These are phyloP conservation scores for Gallirallus australis DNA, from an alignment of 2,797 vertebrate species.

Conservation along the genomic window DNA sequence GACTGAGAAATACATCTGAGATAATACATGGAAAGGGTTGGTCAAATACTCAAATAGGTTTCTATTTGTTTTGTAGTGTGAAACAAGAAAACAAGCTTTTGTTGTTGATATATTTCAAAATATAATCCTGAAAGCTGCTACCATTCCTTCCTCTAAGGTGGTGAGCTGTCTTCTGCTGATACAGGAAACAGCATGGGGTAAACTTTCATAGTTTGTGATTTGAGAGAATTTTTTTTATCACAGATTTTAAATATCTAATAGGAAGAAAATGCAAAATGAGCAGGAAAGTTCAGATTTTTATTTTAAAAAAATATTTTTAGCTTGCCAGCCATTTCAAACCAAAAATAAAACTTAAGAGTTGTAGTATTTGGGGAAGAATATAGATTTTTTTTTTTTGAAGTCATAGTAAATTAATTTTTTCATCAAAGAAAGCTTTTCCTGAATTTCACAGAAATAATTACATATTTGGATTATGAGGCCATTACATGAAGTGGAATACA, in stretches of 20 bases:
- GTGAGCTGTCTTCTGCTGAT: not conserved
- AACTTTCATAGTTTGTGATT: not conserved
- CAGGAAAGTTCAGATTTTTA: not conserved
- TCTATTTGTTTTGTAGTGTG: not conserved
- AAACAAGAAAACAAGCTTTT: not conserved
- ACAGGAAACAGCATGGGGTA: not conserved
- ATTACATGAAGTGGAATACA: not conserved
- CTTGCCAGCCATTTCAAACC: not conserved
- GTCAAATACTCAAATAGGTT: not conserved
- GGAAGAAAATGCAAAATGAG: not conserved
- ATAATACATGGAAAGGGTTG: not conserved
- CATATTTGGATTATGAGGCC: not conserved
- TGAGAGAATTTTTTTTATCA: not conserved
- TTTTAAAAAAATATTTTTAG: not conserved
- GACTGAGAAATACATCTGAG: not conserved
- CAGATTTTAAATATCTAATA: not conserved
- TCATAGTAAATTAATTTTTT: not conserved
- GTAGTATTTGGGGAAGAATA: not conserved
- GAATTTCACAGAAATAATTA: not conserved
- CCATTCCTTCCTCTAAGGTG: not conserved
- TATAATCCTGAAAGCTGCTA: not conserved
- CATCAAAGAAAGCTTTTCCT: not conserved
- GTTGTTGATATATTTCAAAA: not conserved
- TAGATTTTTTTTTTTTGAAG: not conserved
- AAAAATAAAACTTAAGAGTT: not conserved